Percentiles rank a stretch among this genome's conserved stretches.
Evolutionary conservation across 2,888 invertebrate species (phyloP).

Genomic region (Spodoptera picta): DNA sequence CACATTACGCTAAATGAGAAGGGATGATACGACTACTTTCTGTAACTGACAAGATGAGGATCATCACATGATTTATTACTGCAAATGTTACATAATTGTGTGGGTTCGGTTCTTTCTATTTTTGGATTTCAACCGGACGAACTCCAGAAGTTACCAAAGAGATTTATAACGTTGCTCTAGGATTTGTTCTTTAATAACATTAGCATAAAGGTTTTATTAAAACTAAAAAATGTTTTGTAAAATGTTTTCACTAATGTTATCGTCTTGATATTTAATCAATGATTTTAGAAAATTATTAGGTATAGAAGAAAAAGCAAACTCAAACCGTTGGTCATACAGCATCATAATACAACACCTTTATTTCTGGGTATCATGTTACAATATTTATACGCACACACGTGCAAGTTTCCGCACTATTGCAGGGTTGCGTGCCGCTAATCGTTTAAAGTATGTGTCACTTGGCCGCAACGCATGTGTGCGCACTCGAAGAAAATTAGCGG

Average conservation of each 20-base stretch:
- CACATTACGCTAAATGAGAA: constrained; percentile 65
- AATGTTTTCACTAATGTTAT: too few species aligned
- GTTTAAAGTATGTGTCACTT: constrained; percentile 57
- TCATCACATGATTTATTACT: constrained; percentile 60
- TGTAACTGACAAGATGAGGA: constrained; percentile 61
- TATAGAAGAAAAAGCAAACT: too few species aligned
- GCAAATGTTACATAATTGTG: constrained; percentile 53
- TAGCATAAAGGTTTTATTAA: neutral
- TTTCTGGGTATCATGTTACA: too few species aligned
- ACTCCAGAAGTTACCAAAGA: constrained; percentile 10
- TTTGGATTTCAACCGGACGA: constrained; percentile 23
- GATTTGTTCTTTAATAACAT: too few species aligned
- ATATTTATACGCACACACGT: constrained; percentile 5
- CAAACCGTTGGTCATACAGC: too few species aligned
- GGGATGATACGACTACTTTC: constrained; percentile 65
- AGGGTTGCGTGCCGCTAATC: constrained; percentile 55
- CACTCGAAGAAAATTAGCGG: constrained; percentile 38
- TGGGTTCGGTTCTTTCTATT: constrained; percentile 26
- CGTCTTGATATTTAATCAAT: too few species aligned
- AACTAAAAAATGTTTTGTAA: too few species aligned
- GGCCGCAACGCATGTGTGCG: constrained; percentile 18
- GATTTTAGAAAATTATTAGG: too few species aligned
- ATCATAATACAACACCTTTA: too few species aligned
- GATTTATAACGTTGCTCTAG: neutral
- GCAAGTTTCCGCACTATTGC: constrained; percentile 34